These are phyloP conservation scores for Perithous albicinctus DNA, from an alignment of 2,888 invertebrate species.

Conservation along the genomic window DNA sequence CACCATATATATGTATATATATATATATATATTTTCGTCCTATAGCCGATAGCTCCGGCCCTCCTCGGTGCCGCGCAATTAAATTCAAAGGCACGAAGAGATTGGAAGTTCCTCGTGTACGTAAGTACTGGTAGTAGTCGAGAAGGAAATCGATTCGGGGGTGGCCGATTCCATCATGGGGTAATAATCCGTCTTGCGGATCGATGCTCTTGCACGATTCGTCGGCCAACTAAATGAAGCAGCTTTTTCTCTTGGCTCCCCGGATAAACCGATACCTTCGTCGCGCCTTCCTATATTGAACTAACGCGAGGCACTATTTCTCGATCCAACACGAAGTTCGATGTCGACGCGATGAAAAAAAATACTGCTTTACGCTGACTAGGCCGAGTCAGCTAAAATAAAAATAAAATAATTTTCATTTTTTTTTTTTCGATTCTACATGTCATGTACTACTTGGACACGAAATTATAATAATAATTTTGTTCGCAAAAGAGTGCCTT, in stretches of 20 bases:
- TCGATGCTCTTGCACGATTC: constrained; percentile 40
- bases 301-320: neutral
- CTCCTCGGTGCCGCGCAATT: constrained; percentile 57
- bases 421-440: too few relatives aligned
- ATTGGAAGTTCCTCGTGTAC: constrained; percentile 57
- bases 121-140: constrained; percentile 47
- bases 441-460: too few relatives aligned
- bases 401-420: too few relatives aligned
- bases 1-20: neutral
- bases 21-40: constrained; percentile 2
- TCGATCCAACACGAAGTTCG: constrained; percentile 6
- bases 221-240: constrained; percentile 51
- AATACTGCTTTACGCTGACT: neutral
- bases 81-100: constrained; percentile 64
- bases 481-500: too few relatives aligned
- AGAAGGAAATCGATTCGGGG: constrained; percentile 65
- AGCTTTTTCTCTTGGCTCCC: constrained; percentile 30
- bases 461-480: too few relatives aligned
- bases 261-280: constrained; percentile 29
- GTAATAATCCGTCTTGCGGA: constrained; percentile 64
- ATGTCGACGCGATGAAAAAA: neutral
- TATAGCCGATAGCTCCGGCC: constrained; percentile 39
- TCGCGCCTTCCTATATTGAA: constrained; percentile 3
- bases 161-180: constrained; percentile 63
- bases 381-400: too few relatives aligned